phyloP scores from a whole-genome alignment of 2,113 vertebrate species.

The Corythornis cristatus region DNA sequence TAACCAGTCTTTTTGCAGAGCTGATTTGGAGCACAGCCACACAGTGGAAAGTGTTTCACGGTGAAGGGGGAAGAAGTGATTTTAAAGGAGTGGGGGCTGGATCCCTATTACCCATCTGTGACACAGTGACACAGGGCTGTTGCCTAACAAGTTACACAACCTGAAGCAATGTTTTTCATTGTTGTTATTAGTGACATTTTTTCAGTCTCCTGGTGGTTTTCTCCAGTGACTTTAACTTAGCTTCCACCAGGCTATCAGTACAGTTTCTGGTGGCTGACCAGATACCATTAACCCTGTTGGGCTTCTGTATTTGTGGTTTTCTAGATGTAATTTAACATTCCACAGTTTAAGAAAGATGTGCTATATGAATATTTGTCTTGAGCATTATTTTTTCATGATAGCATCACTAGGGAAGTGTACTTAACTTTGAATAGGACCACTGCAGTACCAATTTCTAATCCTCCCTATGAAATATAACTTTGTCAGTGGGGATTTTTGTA shows the following conservation, averaged over 20 bases:
- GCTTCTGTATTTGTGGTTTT: background rate
- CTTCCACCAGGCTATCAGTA: background rate
- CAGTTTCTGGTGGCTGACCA: background rate
- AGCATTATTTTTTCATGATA: background rate
- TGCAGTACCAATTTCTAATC: background rate
- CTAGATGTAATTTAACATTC: background rate
- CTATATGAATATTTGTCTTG: background rate
- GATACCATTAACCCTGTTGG: background rate
- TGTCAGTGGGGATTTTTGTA: background rate
- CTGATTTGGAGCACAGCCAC: background rate
- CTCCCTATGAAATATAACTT: background rate
- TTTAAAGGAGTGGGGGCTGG: background rate
- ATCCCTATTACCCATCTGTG: background rate
- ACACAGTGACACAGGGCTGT: background rate
- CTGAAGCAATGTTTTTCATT: background rate
- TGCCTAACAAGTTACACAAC: background rate
- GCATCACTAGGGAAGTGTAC: background rate
- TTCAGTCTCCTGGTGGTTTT: background rate
- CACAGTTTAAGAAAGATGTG: background rate
- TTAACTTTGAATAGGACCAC: background rate
- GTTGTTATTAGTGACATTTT: background rate
- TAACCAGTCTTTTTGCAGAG: background rate
- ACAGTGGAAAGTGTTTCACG: accelerated
- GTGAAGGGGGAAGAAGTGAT: background rate
- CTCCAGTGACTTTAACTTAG: background rate